Evolutionary conservation across 35 echinoderm and acorn worm genomes (phyloP).

Genomic region (Apostichopus parvimensis): DNA sequence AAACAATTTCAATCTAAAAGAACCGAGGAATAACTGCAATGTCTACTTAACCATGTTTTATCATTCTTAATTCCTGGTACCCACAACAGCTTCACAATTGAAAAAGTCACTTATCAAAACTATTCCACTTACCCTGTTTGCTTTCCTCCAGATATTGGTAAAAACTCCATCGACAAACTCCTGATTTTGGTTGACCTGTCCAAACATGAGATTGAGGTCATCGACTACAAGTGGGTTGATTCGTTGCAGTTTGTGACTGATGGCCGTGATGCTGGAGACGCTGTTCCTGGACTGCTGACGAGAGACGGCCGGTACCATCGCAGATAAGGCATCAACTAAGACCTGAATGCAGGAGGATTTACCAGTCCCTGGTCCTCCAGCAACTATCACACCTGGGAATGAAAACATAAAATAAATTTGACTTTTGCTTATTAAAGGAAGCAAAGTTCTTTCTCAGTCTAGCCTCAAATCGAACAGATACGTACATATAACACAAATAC

Average conservation of each 20-base stretch:
- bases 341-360: slow-evolving; percentile 96
- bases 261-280: slow-evolving; percentile 81
- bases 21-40: too few species aligned
- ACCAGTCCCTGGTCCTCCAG: slow-evolving; percentile 87
- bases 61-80: too few species aligned
- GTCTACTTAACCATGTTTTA: too few species aligned
- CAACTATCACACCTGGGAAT: slow-evolving; percentile 81
- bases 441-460: too few species aligned
- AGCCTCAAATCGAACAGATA: too few species aligned
- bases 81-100: too few species aligned
- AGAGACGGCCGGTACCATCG: slow-evolving; percentile 71
- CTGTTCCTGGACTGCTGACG: slow-evolving; percentile 93
- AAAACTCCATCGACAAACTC: slow-evolving; percentile 97
- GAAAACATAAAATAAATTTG: too few species aligned
- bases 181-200: slow-evolving; percentile 89
- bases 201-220: slow-evolving; percentile 97
- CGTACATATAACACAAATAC: too few species aligned
- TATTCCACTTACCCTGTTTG: slow-evolving; percentile 80
- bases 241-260: slow-evolving; percentile 97
- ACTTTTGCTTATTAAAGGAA: too few species aligned
- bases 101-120: too few species aligned
- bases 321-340: slow-evolving; percentile 88
- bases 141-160: slow-evolving; percentile 93
- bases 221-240: slow-evolving; percentile 92
- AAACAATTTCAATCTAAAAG: too few species aligned